Evolutionary conservation across 2,888 invertebrate genomes (phyloP).

Genomic region (Caenorhabditis drosophilae): DNA sequence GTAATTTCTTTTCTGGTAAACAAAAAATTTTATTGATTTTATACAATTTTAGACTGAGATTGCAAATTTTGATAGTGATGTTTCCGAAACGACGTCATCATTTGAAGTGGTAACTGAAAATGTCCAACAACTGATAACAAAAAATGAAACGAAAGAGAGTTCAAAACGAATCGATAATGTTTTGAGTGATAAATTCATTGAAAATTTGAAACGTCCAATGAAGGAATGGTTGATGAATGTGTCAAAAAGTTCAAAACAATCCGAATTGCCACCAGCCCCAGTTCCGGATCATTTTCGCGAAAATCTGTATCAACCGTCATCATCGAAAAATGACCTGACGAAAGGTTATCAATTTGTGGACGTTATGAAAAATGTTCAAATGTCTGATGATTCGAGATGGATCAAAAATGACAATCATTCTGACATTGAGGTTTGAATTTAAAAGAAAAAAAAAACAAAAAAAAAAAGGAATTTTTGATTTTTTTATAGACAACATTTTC

Average conservation of each 20-base stretch:
- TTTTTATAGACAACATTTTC: background rate
- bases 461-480: background rate
- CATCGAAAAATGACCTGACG: background rate
- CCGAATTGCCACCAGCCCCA: slow-evolving; percentile 25
- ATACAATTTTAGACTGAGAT: too few relatives aligned
- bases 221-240: slow-evolving; percentile 22
- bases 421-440: background rate
- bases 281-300: slow-evolving; percentile 22
- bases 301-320: background rate
- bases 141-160: too few relatives aligned
- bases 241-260: background rate
- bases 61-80: slow-evolving; percentile 15
- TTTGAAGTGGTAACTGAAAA: slow-evolving; percentile 17
- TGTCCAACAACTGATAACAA: background rate
- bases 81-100: slow-evolving; percentile 23
- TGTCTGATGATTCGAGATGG: slow-evolving; percentile 3
- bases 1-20: too few relatives aligned
- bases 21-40: too few relatives aligned
- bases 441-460: background rate
- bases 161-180: too few relatives aligned
- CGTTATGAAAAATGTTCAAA: slow-evolving; percentile 3
- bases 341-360: background rate
- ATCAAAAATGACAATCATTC: background rate
- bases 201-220: slow-evolving; percentile 8
- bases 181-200: slow-evolving; percentile 17